Percentiles rank a stretch among this genome's conserved stretches.
phyloP scores from a whole-genome alignment of 1,140 invertebrate species.

The Rhopalosiphum maidis region DNA sequence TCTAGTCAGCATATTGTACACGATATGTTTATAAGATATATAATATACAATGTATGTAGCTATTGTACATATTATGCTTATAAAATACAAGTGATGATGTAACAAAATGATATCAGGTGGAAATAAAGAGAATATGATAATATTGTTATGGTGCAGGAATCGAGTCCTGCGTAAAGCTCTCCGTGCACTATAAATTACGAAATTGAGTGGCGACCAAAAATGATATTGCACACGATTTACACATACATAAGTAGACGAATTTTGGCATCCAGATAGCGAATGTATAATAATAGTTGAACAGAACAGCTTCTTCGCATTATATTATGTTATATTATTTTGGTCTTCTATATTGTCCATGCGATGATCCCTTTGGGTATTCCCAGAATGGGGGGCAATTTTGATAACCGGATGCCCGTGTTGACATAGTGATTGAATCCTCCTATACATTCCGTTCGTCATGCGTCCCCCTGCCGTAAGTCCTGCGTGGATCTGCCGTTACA shows the following conservation, averaged over 20 bases:
- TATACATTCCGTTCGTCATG: not conserved
- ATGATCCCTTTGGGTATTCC: slow-evolving; percentile 35
- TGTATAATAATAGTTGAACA: not conserved
- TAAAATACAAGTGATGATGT: too few relatives aligned
- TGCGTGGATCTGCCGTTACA: not conserved
- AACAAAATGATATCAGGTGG: not conserved
- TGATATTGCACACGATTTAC: not conserved
- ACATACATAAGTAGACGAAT: not conserved
- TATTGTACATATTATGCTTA: too few relatives aligned
- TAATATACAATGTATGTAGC: too few relatives aligned
- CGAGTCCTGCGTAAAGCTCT: too few relatives aligned
- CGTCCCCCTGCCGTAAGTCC: not conserved
- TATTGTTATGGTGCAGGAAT: not conserved
- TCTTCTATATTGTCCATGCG: not conserved
- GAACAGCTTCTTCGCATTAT: not conserved
- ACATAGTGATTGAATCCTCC: slow-evolving; percentile 31
- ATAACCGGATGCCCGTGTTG: not conserved
- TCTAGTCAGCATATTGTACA: too few relatives aligned
- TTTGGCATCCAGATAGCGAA: not conserved
- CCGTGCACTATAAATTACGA: not conserved
- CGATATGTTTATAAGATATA: too few relatives aligned
- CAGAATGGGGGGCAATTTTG: not conserved
- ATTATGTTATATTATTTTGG: not conserved
- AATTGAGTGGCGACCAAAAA: not conserved
- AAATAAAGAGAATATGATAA: not conserved